Evolutionary conservation across 2,888 invertebrate genomes (phyloP).

Genomic region (Drosophila mimetica): DNA sequence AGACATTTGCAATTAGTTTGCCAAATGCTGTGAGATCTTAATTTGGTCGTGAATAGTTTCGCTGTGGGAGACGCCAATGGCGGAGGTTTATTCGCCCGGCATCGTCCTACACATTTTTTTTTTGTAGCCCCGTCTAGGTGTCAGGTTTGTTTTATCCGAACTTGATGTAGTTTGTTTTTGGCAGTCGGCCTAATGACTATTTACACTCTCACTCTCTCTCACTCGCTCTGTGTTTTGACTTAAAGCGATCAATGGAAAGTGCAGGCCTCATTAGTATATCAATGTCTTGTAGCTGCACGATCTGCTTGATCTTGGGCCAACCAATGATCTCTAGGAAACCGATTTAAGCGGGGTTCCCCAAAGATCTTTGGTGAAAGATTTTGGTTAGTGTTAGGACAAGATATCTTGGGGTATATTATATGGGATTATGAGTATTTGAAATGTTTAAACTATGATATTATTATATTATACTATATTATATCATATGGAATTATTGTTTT

Average conservation of each 20-base stretch:
- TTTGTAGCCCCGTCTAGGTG: constrained; percentile 30
- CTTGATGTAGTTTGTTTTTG: constrained; percentile 75
- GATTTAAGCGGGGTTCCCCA: constrained; percentile 5
- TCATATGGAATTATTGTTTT: no score
- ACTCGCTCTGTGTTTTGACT: background rate
- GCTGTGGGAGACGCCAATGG: constrained; percentile 17
- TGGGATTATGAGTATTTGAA: no score
- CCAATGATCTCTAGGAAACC: constrained; percentile 12
- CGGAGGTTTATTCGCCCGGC: constrained; percentile 6
- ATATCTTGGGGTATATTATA: background rate
- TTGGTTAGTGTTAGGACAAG: background rate
- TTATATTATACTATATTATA: no score
- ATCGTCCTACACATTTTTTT: constrained; percentile 31
- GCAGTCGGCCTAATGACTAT: constrained; percentile 47
- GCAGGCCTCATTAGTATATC: constrained; percentile 65
- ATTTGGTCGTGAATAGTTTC: constrained; percentile 59
- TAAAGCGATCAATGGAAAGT: constrained; percentile 66
- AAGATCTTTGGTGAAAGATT: background rate
- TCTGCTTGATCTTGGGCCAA: constrained; percentile 16
- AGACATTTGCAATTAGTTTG: constrained; percentile 77
- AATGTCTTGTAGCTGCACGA: constrained; percentile 55
- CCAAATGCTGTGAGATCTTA: constrained; percentile 76
- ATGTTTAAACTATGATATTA: no score
- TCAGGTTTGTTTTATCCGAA: constrained; percentile 56
- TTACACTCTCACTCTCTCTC: constrained; percentile 54